Percentiles rank a stretch among this genome's conserved stretches.
Conservation (phyloP, 2,113 vertebrate genomes). For the Cephalopterus ornatus region DNA sequence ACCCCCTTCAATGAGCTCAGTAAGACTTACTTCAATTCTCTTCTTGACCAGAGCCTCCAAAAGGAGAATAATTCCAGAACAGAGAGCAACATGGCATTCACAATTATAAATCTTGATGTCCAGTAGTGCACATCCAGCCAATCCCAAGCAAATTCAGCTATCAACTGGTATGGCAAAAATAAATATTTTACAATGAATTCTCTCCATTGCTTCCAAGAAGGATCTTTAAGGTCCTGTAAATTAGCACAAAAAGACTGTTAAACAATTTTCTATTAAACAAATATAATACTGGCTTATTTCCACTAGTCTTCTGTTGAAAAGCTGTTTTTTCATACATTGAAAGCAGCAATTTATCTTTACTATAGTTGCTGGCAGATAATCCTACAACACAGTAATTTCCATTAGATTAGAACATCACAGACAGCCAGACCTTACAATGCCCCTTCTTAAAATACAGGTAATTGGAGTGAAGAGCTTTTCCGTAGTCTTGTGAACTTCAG, state of each 20-base stretch:
- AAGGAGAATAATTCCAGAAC: conserved; percentile 84
- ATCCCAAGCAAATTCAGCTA: conserved; percentile 94
- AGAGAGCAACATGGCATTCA: conserved; percentile 88
- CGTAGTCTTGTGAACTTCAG: not conserved
- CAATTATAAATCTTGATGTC: conserved; percentile 91
- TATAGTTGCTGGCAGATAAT: not conserved
- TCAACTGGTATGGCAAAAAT: conserved; percentile 90
- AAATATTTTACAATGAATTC: conserved; percentile 89
- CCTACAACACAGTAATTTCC: not conserved
- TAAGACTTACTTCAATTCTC: conserved; percentile 81
- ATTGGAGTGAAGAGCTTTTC: not conserved
- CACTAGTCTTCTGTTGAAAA: not conserved
- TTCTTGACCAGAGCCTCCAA: conserved; percentile 86
- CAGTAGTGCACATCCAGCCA: conserved; percentile 94
- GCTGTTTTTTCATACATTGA: not conserved
- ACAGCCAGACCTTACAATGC: not conserved
- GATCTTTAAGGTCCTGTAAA: conserved; percentile 75
- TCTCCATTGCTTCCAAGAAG: conserved; percentile 87
- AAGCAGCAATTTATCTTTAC: not conserved
- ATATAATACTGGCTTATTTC: not conserved
- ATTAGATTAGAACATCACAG: not conserved
- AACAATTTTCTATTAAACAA: not conserved
- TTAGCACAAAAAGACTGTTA: not conserved
- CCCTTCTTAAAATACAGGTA: not conserved
- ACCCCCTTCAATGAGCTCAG: not conserved